Conservation (phyloP, 2,888 invertebrate genomes). For the Apamea anceps region DNA sequence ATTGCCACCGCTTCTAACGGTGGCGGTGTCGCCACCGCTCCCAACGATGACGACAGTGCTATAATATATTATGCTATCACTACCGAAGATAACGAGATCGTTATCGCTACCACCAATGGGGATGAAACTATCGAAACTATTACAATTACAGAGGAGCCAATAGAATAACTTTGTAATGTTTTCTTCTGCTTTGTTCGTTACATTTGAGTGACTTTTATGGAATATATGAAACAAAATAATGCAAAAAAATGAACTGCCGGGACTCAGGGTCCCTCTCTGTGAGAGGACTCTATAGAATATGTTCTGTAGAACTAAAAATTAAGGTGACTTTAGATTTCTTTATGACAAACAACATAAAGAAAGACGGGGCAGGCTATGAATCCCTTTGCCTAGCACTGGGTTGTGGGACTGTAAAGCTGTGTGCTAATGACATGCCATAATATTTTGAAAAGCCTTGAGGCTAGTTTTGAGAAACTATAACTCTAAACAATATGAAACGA, state of each 20-base stretch:
- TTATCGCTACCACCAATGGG: neutral
- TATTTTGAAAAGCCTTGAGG: neutral
- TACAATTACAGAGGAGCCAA: constrained; percentile 7
- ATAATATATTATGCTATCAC: neutral
- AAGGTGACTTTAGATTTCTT: neutral
- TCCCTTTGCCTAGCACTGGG: neutral
- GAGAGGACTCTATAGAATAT: constrained; percentile 6
- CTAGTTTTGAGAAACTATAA: neutral
- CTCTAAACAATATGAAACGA: neutral
- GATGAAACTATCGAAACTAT: neutral
- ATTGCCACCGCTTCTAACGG: neutral
- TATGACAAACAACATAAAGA: neutral
- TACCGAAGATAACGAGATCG: constrained; percentile 1
- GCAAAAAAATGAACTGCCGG: neutral
- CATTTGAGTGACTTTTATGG: constrained; percentile 28
- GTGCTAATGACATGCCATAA: neutral
- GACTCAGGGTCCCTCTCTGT: constrained; percentile 21
- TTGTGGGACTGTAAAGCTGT: neutral
- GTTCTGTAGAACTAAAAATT: neutral
- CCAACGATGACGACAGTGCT: constrained; percentile 15
- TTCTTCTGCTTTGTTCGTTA: neutral
- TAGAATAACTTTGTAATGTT: constrained; percentile 16
- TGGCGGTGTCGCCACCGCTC: neutral
- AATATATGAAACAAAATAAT: neutral
- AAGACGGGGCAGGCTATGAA: neutral